A percentile compares a stretch with the other conserved stretches of the same genome.
These are phyloP conservation scores for Leucosticte australis DNA, from an alignment of 2,113 vertebrate genomes.

Conservation along the genomic window DNA sequence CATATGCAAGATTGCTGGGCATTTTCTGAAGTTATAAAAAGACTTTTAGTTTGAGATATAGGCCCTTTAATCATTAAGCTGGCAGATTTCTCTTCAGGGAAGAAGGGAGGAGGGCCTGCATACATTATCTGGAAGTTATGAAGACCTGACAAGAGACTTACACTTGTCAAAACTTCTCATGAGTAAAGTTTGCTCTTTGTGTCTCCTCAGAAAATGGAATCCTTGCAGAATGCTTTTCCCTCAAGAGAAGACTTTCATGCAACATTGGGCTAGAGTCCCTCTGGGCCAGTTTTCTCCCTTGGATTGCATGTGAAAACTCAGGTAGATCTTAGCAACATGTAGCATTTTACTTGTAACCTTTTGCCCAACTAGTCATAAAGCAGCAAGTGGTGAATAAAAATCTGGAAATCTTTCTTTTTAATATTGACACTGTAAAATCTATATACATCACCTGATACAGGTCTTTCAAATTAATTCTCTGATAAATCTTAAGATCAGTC, in stretches of 20 bases:
- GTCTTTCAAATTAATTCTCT: neutral
- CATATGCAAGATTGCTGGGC: neutral
- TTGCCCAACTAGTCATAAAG: neutral
- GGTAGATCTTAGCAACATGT: fast-evolving
- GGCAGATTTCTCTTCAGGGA: neutral
- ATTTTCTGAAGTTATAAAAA: neutral
- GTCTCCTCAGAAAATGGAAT: neutral
- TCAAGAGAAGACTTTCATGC: neutral
- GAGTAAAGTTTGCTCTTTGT: neutral
- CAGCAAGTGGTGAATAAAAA: neutral
- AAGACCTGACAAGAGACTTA: neutral
- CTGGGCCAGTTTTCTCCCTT: neutral
- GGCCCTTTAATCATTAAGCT: neutral
- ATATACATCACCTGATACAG: neutral
- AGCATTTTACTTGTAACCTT: neutral
- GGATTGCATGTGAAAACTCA: neutral
- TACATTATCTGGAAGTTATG: neutral
- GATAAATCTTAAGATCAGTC: neutral
- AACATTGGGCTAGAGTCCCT: neutral
- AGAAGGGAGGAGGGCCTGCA: neutral
- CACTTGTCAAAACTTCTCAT: neutral
- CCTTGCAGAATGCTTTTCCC: neutral
- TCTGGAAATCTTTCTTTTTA: neutral
- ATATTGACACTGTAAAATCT: neutral
- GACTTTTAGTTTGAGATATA: neutral